Evolutionary conservation across 2,113 vertebrate genomes (phyloP), one percentile per base, ranked within the genome.

Genomic region (Propithecus coquereli): DNA sequence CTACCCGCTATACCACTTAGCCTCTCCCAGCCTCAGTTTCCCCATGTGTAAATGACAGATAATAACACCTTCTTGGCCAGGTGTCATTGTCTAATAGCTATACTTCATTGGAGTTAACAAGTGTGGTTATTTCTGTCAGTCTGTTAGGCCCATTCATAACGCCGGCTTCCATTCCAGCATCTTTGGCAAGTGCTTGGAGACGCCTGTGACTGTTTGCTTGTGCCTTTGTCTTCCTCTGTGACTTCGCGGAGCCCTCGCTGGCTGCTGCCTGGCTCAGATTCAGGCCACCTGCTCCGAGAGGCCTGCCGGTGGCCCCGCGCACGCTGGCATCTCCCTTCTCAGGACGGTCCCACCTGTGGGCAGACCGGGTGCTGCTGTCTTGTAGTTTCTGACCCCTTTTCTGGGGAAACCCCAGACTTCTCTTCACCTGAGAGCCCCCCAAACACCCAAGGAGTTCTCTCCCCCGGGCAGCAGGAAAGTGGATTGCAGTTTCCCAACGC

Each of bases 271-370:
- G 23, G 40, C 63, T 40, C 10, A 2, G 14, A 20, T 3, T 47
- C 5, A 18, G 47, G 63, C 43, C n/a, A 27, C 45, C 25, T 52
- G 25, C 52, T 61, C 50, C 2, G 40, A 40, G 74, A 61, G 5
- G 7, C 17, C 65, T 40, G 3, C 17, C 1, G 18, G 18, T 40
- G 2, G 6, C 23, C 52, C 22, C 2, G 0, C 11, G 2, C 5
- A 16, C 0, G 0, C 9, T 3, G 25, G 27, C 13, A 27, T n/a
- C 59, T 45, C 43, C 52, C 43, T 76, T 63, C 1, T 17, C 34
- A 14, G 14, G 34, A 27, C 0, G 17, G 23, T 16, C 22, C 10
- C 77, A 27, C 34, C 18, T n/a, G 45, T 18, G 27, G 68, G 37
- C 50, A 86, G 52, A 73, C 4, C 16, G 3, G 25, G 32, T 27